phyloP scores from a whole-genome alignment of 1,140 invertebrate species.

The Anastatus disparis region DNA sequence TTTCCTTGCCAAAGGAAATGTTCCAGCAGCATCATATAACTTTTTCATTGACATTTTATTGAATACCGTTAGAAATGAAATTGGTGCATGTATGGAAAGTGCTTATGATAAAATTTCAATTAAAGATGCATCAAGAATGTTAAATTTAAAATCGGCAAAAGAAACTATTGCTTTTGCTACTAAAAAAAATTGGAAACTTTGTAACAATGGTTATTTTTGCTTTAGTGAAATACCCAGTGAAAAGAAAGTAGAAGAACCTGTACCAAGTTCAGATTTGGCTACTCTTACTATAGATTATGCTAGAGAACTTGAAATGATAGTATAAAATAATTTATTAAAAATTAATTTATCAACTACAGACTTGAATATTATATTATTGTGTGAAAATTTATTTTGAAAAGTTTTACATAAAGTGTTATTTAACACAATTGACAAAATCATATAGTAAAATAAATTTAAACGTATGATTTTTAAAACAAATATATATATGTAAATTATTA shows the following conservation, averaged over 20 bases:
- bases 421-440: too few relatives aligned
- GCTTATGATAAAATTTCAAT: conserved; percentile 92
- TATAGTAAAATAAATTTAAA: too few relatives aligned
- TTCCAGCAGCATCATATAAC: conserved; percentile 95
- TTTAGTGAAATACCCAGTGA: conserved; percentile 79
- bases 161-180: conserved; percentile 83
- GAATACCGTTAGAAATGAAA: conserved; percentile 95
- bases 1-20: conserved; percentile 89
- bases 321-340: too few relatives aligned
- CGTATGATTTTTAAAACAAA: too few relatives aligned
- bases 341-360: too few relatives aligned
- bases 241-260: conserved; percentile 81
- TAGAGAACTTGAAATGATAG: conserved; percentile 98
- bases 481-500: too few relatives aligned
- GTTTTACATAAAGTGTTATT: too few relatives aligned
- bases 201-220: conserved; percentile 81
- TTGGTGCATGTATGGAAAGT: conserved; percentile 95
- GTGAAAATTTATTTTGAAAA: too few relatives aligned
- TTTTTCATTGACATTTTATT: conserved; percentile 97
- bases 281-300: conserved; percentile 97
- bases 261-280: conserved; percentile 90
- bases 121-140: conserved; percentile 87
- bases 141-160: conserved; percentile 85
- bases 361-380: too few relatives aligned
- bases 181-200: too few relatives aligned